Evolutionary conservation across 2,113 vertebrate genomes (phyloP).

Genomic region (Brachyistius frenatus): DNA sequence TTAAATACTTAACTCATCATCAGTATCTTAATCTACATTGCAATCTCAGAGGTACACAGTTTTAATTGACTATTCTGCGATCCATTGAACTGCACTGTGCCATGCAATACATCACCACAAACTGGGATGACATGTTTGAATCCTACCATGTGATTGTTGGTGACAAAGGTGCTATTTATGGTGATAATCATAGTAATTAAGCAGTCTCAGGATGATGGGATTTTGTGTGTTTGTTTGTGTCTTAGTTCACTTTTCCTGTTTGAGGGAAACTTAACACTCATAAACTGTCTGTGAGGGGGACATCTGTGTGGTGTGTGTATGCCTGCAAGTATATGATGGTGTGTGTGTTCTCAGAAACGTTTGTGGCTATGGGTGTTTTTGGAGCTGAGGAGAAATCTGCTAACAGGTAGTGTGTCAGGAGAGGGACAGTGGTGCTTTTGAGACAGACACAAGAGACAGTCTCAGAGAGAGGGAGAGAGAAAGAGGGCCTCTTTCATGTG

Average conservation of each 20-base stretch:
- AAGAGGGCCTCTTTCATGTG: conserved; percentile 85
- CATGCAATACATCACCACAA: conserved; percentile 24
- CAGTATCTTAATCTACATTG: not conserved
- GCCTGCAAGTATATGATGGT: not conserved
- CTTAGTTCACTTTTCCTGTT: conserved; percentile 74
- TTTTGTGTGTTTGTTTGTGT: conserved; percentile 70
- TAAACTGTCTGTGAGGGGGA: conserved; percentile 36
- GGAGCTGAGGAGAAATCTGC: conserved; percentile 66
- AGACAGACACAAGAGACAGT: conserved; percentile 77
- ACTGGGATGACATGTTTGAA: conserved; percentile 57
- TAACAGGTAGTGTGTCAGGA: conserved; percentile 80
- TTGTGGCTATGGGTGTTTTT: conserved; percentile 61
- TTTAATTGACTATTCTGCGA: conserved; percentile 31
- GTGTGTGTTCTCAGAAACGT: conserved; percentile 35
- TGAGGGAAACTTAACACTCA: conserved; percentile 48
- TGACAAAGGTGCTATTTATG: conserved; percentile 71
- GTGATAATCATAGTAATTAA: conserved; percentile 78
- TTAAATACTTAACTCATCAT: conserved; percentile 9
- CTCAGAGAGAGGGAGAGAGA: conserved; percentile 67
- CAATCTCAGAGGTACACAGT: not conserved
- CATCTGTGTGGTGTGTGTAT: conserved; percentile 44
- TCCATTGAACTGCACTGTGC: conserved; percentile 10
- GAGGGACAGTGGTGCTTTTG: conserved; percentile 82
- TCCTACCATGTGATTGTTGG: conserved; percentile 65
- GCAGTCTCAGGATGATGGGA: conserved; percentile 62